A percentile compares a stretch with the other conserved stretches of the same genome.
These are phyloP conservation scores for Mionectes macconnelli DNA, from an alignment of 2,113 vertebrate genomes.

Conservation along the genomic window DNA sequence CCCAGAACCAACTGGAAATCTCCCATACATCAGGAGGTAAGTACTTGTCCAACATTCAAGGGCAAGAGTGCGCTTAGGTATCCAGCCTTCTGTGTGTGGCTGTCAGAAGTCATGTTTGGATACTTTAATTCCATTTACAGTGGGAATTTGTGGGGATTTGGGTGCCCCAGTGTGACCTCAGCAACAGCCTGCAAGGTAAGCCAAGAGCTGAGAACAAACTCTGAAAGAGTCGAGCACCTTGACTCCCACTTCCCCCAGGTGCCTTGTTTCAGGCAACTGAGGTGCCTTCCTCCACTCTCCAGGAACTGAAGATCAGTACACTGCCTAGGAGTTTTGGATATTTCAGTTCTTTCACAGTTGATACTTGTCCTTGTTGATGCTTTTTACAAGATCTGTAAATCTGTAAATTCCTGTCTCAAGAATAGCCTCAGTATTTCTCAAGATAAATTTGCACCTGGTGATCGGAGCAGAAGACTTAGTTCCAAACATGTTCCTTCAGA, in stretches of 20 bases:
- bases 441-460: background rate
- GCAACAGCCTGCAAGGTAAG: background rate
- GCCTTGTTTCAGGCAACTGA: background rate
- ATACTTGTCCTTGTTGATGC: background rate
- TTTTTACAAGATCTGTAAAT: background rate
- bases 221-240: too few species aligned
- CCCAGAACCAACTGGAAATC: too few species aligned
- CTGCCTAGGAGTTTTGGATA: background rate
- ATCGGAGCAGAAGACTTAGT: background rate
- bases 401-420: background rate
- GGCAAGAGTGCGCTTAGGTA: too few species aligned
- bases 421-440: background rate
- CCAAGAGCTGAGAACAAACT: background rate
- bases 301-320: background rate
- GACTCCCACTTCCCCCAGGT: background rate
- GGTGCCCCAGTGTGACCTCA: background rate
- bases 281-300: background rate
- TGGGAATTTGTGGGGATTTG: background rate
- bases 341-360: background rate
- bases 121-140: background rate
- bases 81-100: accelerated
- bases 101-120: background rate
- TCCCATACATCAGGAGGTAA: too few species aligned
- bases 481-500: background rate
- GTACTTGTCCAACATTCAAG: background rate